Evolutionary conservation across 2,797 vertebrate species (phyloP), one percentile per base, ranked within the genome.

Genomic region (Heteromormyrus szaboi): DNA sequence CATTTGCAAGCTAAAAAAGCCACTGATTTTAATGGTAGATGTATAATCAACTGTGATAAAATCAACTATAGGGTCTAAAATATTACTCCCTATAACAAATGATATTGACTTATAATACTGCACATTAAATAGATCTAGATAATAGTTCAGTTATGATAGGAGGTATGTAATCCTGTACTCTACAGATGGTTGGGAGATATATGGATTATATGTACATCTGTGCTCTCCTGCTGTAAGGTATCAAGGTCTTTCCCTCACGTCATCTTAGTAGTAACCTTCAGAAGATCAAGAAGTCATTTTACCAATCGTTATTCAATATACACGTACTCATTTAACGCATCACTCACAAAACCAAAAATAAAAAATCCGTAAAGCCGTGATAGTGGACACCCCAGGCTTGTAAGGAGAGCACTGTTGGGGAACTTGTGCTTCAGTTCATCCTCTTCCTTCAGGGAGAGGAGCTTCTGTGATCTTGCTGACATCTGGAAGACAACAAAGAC

Each of bases 401-500:
- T 4, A 50, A 48, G 17, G 19, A 25, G 4, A 88, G 12, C 48
- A 41, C 51, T 56, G 56, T 44, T 41, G 19, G 79, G 41, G 44
- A 25, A 25, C 53, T 93, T 91, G 91, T 92, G 90, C 93, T 94
- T 94, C 93, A 94, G 94, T 95, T 94, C 95, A 94, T 94, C 92
- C 93, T 92, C 90, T 93, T 94, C 93, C 93, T 93, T 92, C 22
- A 90, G 91, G 94, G 93, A 95, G 94, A 95, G 91, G 93, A 93
- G 92, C 91, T 94, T 92, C 92, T 89, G 91, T 88, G 86, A 94
- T 94, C 94, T 92, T 91, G 92, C 91, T 90, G 90, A 87, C 93
- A 93, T 94, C 91, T 96, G 94, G 96, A 95, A 95, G 95, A 95
- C 89, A 92, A 94, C 91, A 89, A 91, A 90, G 91, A 93, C 94